phyloP scores from a whole-genome alignment of 2,888 invertebrate genomes.

The Plusia festucae region DNA sequence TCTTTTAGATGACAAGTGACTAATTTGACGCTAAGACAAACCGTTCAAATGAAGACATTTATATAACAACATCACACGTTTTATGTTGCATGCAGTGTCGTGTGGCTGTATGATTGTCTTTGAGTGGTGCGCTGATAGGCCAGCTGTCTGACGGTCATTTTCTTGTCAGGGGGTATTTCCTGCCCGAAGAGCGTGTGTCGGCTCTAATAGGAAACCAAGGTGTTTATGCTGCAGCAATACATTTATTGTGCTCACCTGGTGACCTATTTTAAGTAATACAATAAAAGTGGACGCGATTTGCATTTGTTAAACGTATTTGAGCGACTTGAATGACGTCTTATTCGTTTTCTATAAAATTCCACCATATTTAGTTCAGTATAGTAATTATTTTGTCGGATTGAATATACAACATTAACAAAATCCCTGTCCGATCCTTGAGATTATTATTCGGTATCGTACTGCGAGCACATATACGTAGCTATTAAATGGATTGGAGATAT shows the following conservation, averaged over 20 bases:
- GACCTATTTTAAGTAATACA: no score
- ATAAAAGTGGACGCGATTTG: neutral
- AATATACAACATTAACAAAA: no score
- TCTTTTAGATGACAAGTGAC: neutral
- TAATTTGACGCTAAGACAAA: neutral
- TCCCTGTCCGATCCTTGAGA: no score
- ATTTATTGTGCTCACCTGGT: neutral
- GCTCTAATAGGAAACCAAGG: neutral
- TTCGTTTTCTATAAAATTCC: no score
- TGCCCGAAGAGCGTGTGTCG: neutral
- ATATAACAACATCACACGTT: neutral
- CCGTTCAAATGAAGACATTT: neutral
- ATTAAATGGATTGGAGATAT: no score
- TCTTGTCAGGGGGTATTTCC: constrained; percentile 1
- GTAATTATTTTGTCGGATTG: no score
- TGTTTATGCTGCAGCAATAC: neutral
- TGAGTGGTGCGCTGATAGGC: constrained; percentile 3
- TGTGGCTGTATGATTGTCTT: neutral
- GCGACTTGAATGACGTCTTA: no score
- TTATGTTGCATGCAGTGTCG: neutral
- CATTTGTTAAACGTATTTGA: no score
- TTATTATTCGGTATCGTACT: no score
- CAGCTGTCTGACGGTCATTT: neutral
- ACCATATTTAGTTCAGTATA: no score
- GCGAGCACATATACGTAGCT: no score